A percentile compares a stretch with the other conserved stretches of the same genome.
Evolutionary conservation across 2,888 invertebrate species (phyloP).

Genomic region (Tupiocoris notatus): DNA sequence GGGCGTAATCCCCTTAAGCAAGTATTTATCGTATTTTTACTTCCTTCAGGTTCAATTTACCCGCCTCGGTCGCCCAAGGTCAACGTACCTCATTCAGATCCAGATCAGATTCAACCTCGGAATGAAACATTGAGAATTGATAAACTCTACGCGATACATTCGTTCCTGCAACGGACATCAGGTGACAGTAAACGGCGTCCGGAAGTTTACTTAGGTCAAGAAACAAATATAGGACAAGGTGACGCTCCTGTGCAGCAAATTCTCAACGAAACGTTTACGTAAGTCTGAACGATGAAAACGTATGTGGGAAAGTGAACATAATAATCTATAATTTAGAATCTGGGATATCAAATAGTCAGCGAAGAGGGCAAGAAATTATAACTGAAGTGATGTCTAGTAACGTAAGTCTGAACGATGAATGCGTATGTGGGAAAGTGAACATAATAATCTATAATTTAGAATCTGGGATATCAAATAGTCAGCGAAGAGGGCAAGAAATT

Average conservation of each 20-base stretch:
- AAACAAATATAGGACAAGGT: background rate
- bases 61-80: background rate
- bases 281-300: constrained; percentile 1
- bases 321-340: no score
- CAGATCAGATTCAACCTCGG: background rate
- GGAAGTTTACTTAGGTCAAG: no score
- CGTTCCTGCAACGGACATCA: constrained; percentile 5
- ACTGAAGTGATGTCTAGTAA: no score
- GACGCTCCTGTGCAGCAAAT: background rate
- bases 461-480: no score
- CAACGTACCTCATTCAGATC: background rate
- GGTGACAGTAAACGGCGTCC: background rate
- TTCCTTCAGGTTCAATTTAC: constrained; percentile 1
- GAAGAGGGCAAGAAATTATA: no score
- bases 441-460: no score
- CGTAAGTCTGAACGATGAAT: constrained; percentile 7
- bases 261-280: constrained; percentile 29
- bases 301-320: no score
- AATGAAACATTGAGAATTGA: constrained; percentile 1
- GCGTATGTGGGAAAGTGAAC: no score
- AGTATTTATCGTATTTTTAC: no score
- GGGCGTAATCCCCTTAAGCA: no score
- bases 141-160: constrained; percentile 33
- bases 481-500: no score
- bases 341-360: no score